A percentile compares a stretch with the other conserved stretches of the same genome.
These are phyloP conservation scores for Apostichopus parvimensis DNA, from an alignment of 35 echinoderm and acorn worm species.

Conservation along the genomic window DNA sequence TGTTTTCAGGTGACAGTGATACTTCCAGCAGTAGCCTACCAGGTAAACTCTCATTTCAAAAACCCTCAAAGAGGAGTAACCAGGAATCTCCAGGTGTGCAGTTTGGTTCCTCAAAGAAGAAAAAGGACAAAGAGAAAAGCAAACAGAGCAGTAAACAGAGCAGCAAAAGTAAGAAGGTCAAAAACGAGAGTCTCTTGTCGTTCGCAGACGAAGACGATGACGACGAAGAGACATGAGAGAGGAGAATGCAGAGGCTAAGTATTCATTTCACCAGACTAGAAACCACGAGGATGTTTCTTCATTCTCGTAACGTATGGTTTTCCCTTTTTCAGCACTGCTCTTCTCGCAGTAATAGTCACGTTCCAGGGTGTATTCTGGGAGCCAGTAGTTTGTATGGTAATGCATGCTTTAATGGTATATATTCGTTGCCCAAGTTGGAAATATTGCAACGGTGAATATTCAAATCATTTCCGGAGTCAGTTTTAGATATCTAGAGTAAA, in stretches of 20 bases:
- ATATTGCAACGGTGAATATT: no score
- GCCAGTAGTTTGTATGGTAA: no score
- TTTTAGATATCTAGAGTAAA: no score
- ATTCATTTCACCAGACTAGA: background rate
- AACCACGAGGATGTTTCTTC: no score
- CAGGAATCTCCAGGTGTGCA: conserved; percentile 66
- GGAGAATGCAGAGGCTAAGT: background rate
- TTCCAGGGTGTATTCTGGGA: no score
- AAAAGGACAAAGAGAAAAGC: conserved; percentile 53
- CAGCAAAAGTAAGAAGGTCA: conserved; percentile 75
- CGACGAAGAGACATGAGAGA: conserved; percentile 56
- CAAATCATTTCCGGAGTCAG: no score
- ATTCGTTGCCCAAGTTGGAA: no score
- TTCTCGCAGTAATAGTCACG: no score
- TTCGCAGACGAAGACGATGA: conserved; percentile 73
- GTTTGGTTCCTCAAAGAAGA: conserved; percentile 74
- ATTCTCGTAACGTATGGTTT: no score
- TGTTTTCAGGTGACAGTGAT: conserved; percentile 32
- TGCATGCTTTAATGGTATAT: no score
- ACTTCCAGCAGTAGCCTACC: conserved; percentile 15
- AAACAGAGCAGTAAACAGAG: conserved; percentile 62
- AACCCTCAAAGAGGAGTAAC: conserved; percentile 71
- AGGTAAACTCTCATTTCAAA: conserved; percentile 81
- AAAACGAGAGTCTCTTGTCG: conserved; percentile 86
- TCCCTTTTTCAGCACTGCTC: no score